phyloP scores from a whole-genome alignment of 1,140 invertebrate genomes.

The Heliconius congener region DNA sequence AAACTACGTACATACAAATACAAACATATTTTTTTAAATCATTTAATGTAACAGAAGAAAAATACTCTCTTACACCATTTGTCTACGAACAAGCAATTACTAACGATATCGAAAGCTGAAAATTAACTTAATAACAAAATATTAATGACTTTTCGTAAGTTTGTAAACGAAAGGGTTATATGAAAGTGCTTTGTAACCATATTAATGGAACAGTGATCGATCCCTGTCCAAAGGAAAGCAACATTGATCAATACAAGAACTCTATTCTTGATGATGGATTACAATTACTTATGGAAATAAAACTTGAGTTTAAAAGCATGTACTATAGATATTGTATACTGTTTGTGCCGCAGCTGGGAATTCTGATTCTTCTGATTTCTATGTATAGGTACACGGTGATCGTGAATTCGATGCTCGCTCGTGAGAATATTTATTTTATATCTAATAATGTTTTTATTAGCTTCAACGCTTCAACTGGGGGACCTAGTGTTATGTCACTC shows the following conservation, averaged over 20 bases:
- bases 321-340: not conserved
- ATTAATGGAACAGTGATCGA: conserved; percentile 46
- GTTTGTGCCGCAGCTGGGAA: not conserved
- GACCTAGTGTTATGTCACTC: no score
- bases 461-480: no score
- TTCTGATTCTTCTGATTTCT: not conserved
- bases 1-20: no score
- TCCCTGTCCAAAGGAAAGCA: conserved; percentile 50
- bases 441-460: no score
- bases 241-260: conserved; percentile 50
- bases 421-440: no score
- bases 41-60: no score
- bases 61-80: not conserved
- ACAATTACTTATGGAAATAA: conserved; percentile 32
- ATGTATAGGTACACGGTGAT: no score
- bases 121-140: not conserved
- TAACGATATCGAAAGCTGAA: not conserved
- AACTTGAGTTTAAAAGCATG: conserved; percentile 22
- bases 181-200: conserved; percentile 48
- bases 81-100: not conserved
- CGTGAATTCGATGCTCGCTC: no score
- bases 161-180: conserved; percentile 34
- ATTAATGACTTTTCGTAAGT: conserved; percentile 17
- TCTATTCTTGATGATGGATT: conserved; percentile 47
- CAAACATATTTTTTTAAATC: no score